Evolutionary conservation across 2,888 invertebrate genomes (phyloP), one percentile per base, ranked within the genome.

Genomic region (Sturmia bella): DNA sequence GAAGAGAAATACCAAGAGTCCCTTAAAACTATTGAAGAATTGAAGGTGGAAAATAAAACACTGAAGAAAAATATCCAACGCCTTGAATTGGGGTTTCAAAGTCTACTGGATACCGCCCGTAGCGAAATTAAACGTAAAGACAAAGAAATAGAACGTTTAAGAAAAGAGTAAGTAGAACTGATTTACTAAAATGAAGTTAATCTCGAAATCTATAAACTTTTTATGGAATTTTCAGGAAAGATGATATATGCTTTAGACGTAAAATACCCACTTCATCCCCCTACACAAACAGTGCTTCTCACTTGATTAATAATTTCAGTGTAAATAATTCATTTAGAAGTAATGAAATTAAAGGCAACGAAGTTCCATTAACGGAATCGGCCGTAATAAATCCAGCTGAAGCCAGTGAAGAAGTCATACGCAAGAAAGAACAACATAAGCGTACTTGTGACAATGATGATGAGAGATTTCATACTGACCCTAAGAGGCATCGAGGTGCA

Each of bases 181-280:
- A 17, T 21, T 9, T 48, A n/a, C n/a, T n/a, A n/a, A n/a, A n/a
- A n/a, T n/a, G n/a, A n/a, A n/a, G n/a, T n/a, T n/a, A n/a, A n/a
- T 37, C 17, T 45, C 7, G 17, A 45, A 9, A 5, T 43, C 48
- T 6, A 32, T 7, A 27, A 27, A 15, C 9, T 50, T 0, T 17
- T 4, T n/a, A 37, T 17, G 12, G 3, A 9, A 2, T 6, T 13
- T 80, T 27, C 61, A 89, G 90, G 68, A 89, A 88, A 61, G 90
- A 90, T 83, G 88, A 90, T 69, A 85, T 90, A 3, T 89, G 89
- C 69, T 90, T 90, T 15, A 85, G 90, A 15, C 87, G 90, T 1
- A 87, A 85, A 45, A 75, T 73, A 2, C 76, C 76, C 1, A 27
- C 0, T 3, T 15, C 21, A 15, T 12, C 24, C 2, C 0, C 24